Evolutionary conservation across 2,113 vertebrate species (phyloP).

Genomic region (Passer domesticus): DNA sequence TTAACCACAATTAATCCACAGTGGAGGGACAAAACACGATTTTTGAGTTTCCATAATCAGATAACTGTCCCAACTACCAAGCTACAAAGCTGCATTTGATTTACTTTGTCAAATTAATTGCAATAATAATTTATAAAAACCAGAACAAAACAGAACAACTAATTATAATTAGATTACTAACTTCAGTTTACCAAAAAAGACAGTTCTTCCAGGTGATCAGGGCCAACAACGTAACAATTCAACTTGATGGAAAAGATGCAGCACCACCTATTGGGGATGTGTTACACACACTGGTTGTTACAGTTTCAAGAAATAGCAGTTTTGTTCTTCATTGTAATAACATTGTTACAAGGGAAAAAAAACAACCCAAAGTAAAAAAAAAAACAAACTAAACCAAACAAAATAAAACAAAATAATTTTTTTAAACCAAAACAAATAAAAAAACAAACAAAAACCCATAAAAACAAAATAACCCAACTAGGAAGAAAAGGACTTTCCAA

Average conservation of each 20-base stretch:
- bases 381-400: no score
- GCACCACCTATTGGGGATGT: constrained; percentile 56
- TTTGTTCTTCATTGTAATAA: neutral
- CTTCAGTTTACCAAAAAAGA: neutral
- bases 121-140: neutral
- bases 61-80: neutral
- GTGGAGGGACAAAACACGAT: neutral
- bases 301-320: neutral
- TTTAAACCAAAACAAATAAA: neutral
- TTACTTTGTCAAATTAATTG: neutral
- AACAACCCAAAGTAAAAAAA: neutral
- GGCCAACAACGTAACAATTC: neutral
- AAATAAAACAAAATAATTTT: neutral
- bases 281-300: neutral
- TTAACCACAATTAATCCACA: neutral
- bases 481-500: neutral
- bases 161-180: neutral
- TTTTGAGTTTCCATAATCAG: neutral
- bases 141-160: neutral
- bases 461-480: neutral
- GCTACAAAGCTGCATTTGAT: neutral
- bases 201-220: neutral
- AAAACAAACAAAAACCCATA: neutral
- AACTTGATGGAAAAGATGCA: neutral
- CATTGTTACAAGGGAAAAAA: neutral